Percentiles rank a stretch among this genome's conserved stretches.
Evolutionary conservation across 2,888 invertebrate species (phyloP).

Genomic region (Pyrgus malvae): DNA sequence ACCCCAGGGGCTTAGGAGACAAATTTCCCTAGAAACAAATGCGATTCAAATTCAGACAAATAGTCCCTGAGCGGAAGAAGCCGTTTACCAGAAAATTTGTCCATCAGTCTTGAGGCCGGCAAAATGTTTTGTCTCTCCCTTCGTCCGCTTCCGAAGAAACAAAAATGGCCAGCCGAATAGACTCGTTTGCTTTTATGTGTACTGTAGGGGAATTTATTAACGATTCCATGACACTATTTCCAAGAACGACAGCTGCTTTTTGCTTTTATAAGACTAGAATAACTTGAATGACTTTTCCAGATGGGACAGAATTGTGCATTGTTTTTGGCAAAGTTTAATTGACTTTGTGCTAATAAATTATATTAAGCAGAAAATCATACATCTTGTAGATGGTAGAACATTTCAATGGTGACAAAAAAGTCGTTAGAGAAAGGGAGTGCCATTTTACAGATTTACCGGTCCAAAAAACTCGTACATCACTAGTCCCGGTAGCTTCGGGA

Average conservation of each 20-base stretch:
- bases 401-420: no score
- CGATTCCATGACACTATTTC: constrained; percentile 17
- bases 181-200: constrained; percentile 36
- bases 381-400: no score
- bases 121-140: constrained; percentile 66
- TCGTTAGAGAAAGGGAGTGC: no score
- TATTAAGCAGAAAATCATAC: no score
- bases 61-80: constrained; percentile 76
- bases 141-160: constrained; percentile 48
- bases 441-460: no score
- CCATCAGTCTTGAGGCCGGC: constrained; percentile 74
- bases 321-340: no score
- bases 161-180: constrained; percentile 36
- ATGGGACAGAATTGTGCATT: no score
- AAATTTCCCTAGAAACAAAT: constrained; percentile 78
- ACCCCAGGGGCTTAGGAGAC: constrained; percentile 73
- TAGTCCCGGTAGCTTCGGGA: no score
- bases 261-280: no score
- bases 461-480: no score
- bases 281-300: no score
- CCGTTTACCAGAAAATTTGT: constrained; percentile 79
- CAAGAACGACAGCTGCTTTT: background rate
- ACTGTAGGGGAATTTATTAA: constrained; percentile 21
- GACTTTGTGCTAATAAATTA: no score
- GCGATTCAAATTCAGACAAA: constrained; percentile 81